phyloP scores from a whole-genome alignment of 2,797 vertebrate species.

The Rhynchotus rufescens region DNA sequence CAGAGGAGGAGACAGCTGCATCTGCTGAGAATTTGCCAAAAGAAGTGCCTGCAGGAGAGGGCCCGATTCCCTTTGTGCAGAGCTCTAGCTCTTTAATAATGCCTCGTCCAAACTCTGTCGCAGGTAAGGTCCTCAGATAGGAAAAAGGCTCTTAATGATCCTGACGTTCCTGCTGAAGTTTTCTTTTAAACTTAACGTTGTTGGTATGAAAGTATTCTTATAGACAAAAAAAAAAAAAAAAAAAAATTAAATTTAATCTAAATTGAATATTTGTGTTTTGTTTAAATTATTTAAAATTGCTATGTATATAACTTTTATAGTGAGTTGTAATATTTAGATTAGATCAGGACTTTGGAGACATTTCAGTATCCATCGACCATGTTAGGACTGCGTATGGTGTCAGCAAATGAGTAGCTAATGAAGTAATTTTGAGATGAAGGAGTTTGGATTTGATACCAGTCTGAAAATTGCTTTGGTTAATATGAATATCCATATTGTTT shows the following conservation, averaged over 20 bases:
- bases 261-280: background rate
- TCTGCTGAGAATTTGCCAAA: constrained; percentile 82
- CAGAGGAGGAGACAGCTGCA: constrained; percentile 89
- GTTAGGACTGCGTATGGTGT: background rate
- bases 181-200: background rate
- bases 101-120: constrained; percentile 98
- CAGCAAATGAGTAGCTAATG: background rate
- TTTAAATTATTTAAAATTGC: background rate
- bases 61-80: constrained; percentile 85
- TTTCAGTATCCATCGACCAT: background rate
- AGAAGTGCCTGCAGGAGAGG: constrained; percentile 84
- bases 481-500: background rate
- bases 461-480: background rate
- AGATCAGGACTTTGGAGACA: background rate
- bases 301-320: background rate
- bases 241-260: background rate
- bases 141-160: background rate
- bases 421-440: background rate
- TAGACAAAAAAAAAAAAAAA: background rate
- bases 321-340: background rate
- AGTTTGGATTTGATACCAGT: background rate
- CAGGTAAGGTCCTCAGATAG: constrained; percentile 84
- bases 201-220: background rate
- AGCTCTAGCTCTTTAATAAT: constrained; percentile 90
- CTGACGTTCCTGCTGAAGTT: background rate